phyloP scores from a whole-genome alignment of 2,113 vertebrate genomes.

The Pangasianodon hypophthalmus region DNA sequence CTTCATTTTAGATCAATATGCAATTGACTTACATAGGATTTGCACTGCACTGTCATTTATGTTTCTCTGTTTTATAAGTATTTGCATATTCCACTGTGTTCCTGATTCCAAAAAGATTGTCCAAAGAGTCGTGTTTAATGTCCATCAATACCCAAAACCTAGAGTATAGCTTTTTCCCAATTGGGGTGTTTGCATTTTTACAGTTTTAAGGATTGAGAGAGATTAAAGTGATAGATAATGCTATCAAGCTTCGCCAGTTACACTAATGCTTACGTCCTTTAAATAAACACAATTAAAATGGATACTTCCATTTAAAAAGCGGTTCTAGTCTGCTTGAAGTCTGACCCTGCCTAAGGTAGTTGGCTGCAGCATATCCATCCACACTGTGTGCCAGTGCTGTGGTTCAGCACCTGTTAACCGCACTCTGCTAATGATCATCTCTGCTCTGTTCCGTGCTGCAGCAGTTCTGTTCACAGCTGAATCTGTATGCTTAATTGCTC shows the following conservation, averaged over 20 bases:
- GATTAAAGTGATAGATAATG: background rate
- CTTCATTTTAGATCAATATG: no score
- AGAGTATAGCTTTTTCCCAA: background rate
- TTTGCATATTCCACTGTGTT: no score
- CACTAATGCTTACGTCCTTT: no score
- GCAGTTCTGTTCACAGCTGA: background rate
- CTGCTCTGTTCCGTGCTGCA: background rate
- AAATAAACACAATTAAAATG: background rate
- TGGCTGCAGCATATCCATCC: background rate
- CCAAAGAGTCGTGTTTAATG: background rate
- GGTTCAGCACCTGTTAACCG: slow-evolving; percentile 13
- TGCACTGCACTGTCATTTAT: no score
- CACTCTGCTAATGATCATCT: background rate
- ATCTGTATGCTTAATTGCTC: slow-evolving; percentile 10
- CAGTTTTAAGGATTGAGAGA: background rate
- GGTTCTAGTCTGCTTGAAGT: background rate
- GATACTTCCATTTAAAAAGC: background rate
- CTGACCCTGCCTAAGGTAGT: background rate
- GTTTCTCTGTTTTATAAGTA: no score
- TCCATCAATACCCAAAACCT: background rate
- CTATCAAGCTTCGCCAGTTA: background rate
- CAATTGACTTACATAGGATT: no score
- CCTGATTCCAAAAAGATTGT: no score
- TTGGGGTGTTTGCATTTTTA: background rate
- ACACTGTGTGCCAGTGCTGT: background rate